Base-by-base conservation (phyloP, 2,113 vertebrate genomes). In the Cygnus buccinator region DNA sequence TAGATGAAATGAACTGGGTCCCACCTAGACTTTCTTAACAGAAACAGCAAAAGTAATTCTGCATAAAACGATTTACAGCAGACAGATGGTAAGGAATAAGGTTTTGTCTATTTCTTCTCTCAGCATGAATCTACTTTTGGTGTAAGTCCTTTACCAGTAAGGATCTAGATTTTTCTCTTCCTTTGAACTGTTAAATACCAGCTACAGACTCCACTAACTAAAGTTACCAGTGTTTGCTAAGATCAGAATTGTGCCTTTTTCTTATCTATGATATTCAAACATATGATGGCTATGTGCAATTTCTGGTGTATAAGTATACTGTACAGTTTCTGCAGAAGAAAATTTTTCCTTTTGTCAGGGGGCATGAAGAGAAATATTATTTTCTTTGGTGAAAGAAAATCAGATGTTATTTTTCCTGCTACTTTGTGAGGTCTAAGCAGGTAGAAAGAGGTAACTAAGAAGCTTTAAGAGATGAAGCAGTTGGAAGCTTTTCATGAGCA, bases 11-110 rank as follows among this genome's bases (percentile, higher is more conserved):
- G 84, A 94, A 35, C 70, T 65, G 46, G 46, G 73, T 95, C 28
- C n/a, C 66, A 74, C 55, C 46, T 90, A 57, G 57, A 55, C 22
- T 84, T 95, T 85, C 48, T 78, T 50, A 86, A 55, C 59, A 77
- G 74, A 79, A 63, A 41, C 37, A 90, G 55, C 83, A 37, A 70
- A 89, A 82, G 54, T 94, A 57, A 74, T 74, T 95, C 89, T 82
- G 52, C 76, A 65, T 84, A 61, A 84, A 94, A 72, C 61, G 6
- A 72, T 74, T 89, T 94, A 52, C 13, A 94, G 73, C 46, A 94
- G 80, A 81, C 62, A 95, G 76, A 95, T 87, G 76, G 83, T 62
- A 76, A 77, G 50, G 73, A 84, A 92, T 78, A 71, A 87, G 39
- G 46, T 65, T 96, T 93, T 75, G 52, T 84, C 63, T 87, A 21